Evolutionary conservation across 2,797 vertebrate genomes (phyloP).

Genomic region (Mastacembelus armatus): DNA sequence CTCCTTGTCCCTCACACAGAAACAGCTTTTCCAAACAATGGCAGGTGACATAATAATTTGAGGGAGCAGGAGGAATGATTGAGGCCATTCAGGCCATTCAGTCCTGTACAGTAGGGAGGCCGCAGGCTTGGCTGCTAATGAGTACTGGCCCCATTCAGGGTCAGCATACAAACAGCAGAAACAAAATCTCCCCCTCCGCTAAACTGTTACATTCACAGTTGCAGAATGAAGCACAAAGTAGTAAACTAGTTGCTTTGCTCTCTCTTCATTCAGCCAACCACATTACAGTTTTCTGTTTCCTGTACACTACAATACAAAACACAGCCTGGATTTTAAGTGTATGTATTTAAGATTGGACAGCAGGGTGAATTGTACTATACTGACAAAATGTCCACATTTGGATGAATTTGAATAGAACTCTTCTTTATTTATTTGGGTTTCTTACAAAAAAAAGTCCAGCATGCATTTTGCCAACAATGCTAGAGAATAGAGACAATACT

Average conservation of each 20-base stretch:
- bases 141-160: conserved; percentile 65
- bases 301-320: background rate
- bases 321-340: background rate
- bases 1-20: conserved; percentile 3
- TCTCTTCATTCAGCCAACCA: conserved; percentile 7
- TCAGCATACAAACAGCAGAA: conserved; percentile 43
- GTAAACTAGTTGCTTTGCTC: background rate
- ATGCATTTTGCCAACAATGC: too few relatives aligned
- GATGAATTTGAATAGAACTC: too few relatives aligned
- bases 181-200: conserved; percentile 13
- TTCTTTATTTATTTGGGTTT: too few relatives aligned
- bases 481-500: too few relatives aligned
- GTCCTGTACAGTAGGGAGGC: conserved; percentile 63
- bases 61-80: conserved; percentile 20
- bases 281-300: background rate
- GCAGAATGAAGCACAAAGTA: conserved; percentile 25
- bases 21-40: conserved; percentile 54
- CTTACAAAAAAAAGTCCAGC: too few relatives aligned
- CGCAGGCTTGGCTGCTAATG: conserved; percentile 66
- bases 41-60: conserved; percentile 69
- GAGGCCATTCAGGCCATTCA: conserved; percentile 55
- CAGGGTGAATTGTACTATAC: too few relatives aligned
- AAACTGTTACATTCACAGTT: conserved; percentile 29
- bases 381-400: too few relatives aligned
- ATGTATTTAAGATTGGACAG: too few relatives aligned